phyloP scores from a whole-genome alignment of 2,113 vertebrate genomes.

The Onychorhynchus coronatus region DNA sequence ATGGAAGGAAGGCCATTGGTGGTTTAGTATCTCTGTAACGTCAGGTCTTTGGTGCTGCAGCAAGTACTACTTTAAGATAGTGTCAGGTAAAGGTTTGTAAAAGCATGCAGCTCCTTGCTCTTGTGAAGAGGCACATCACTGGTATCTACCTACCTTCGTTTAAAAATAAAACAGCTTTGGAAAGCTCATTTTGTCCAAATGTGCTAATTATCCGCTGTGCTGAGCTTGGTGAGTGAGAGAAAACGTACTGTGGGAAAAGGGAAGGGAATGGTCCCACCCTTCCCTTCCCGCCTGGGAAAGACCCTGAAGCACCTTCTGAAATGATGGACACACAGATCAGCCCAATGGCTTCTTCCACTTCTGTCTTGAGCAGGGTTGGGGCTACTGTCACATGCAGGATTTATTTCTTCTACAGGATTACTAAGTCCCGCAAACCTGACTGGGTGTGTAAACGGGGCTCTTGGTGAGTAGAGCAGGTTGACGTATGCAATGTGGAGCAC shows the following conservation, averaged over 20 bases:
- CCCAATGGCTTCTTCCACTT: rapidly evolving
- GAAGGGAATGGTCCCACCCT: not conserved
- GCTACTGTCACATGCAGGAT: not conserved
- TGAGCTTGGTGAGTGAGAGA: not conserved
- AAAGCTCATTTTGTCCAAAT: not conserved
- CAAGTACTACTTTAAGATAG: not conserved
- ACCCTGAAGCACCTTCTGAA: not conserved
- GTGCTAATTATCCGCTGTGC: not conserved
- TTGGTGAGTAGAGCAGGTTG: not conserved
- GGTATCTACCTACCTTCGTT: not conserved
- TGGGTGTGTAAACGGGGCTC: not conserved
- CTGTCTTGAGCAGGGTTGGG: not conserved
- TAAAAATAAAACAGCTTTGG: not conserved
- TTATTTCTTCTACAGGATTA: not conserved
- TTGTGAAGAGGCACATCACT: not conserved
- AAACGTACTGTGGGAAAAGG: not conserved
- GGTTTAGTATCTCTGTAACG: not conserved
- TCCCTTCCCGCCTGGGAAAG: no score
- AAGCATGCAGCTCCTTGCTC: not conserved
- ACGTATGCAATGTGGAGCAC: not conserved
- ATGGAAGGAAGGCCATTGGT: not conserved
- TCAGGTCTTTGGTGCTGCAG: not conserved
- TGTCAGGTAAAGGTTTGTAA: not conserved
- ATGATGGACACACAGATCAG: not conserved
- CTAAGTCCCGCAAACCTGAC: not conserved